These are phyloP conservation scores for Bagarius yarrelli DNA, from an alignment of 2,113 vertebrate genomes.

Conservation along the genomic window DNA sequence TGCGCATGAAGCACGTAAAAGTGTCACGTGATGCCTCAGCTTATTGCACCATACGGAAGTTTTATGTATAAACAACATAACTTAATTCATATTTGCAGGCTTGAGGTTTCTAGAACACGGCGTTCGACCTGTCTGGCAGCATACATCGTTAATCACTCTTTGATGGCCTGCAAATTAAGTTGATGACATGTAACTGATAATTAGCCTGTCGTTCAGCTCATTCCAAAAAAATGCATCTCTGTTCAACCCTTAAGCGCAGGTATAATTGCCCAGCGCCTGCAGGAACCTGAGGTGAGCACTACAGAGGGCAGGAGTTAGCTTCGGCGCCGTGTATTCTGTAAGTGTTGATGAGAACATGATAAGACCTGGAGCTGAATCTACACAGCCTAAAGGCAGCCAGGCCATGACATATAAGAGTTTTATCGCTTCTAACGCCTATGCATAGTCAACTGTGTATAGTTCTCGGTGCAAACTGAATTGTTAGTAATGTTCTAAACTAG, in stretches of 20 bases:
- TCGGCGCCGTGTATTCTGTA: constrained; percentile 78
- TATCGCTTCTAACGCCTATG: constrained; percentile 17
- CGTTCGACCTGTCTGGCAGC: constrained; percentile 17
- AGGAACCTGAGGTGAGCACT: constrained; percentile 69
- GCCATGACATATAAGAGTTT: constrained; percentile 18
- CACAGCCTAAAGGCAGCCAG: constrained; percentile 27
- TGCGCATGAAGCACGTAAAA: not conserved
- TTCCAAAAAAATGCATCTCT: constrained; percentile 39
- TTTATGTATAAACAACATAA: not conserved
- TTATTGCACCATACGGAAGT: not conserved
- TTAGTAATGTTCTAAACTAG: constrained; percentile 1
- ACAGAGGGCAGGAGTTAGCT: constrained; percentile 67
- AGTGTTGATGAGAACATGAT: constrained; percentile 70
- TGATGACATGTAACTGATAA: constrained; percentile 37
- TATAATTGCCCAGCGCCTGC: constrained; percentile 73
- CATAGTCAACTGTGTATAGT: not conserved
- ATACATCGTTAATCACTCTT: constrained; percentile 32
- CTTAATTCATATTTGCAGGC: not conserved
- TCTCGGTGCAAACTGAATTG: constrained; percentile 13
- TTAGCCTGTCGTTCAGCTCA: constrained; percentile 26
- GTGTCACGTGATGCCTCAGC: not conserved
- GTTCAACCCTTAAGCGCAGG: constrained; percentile 47
- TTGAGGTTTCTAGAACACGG: not conserved
- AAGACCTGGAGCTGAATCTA: constrained; percentile 45
- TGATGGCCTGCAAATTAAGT: constrained; percentile 41